Base-by-base conservation (phyloP, 2,113 vertebrate species). In the Acanthisitta chloris region DNA sequence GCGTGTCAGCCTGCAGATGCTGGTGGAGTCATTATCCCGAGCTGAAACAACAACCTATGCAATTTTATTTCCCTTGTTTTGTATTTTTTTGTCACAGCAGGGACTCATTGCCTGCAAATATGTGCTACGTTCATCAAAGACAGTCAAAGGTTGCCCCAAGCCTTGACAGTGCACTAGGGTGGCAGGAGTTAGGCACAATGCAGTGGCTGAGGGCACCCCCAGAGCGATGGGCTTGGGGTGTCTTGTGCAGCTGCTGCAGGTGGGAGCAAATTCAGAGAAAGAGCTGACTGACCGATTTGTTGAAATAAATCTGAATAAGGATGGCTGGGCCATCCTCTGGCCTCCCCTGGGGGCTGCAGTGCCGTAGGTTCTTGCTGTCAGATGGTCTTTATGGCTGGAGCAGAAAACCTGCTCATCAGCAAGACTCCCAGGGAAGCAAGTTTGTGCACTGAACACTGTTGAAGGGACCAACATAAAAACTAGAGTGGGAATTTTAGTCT, bases 171-270 rank as follows among this genome's bases (percentile, higher is more conserved):
- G 10, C 9, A 3, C 19, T 24, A 9, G 58, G 58, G 72, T 6
- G 13, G 29, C 65, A 62, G 74, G 65, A 81, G 38, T 51, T 55
- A 20, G 78, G 54, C 54, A 42, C 1, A 12, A 4, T 2, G 7
- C 2, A 2, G 49, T 3, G 8, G 40, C 55, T 14, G 3, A 25
- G 17, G 51, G 36, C 13, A n/a, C 14, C 9, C 36, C 36, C 33
- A 0, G 0, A 42, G 57, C 0, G 0, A 55, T 8, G 62, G 71
- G 34, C 62, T 49, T 31, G 40, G 8, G 1, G 0, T 29, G 26
- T 31, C 71, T 76, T 3, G 1, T 6, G 48, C 33, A 71, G 80
- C 52, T 4, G 17, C 43, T 81, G 52, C 40, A 40, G 64, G 34
- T 1, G 1, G 26, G n/a, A 26, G 4, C 0, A 4, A 64, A 29